Evolutionary conservation across 2,888 invertebrate genomes (phyloP).

Genomic region (Cenopis cana): DNA sequence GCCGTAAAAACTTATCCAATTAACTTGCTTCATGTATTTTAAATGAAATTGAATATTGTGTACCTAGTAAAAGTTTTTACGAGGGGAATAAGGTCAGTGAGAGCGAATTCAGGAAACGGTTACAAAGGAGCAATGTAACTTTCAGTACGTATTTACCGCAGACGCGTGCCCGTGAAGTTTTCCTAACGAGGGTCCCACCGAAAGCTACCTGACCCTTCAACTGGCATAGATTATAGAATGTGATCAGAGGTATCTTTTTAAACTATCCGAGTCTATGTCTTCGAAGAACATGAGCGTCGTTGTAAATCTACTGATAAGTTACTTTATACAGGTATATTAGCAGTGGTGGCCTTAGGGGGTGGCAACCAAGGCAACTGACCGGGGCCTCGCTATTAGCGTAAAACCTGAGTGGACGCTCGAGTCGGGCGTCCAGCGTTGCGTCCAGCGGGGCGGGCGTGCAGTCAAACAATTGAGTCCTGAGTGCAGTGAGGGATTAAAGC

Average conservation of each 20-base stretch:
- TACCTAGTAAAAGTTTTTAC: constrained; percentile 33
- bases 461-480: no score
- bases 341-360: no score
- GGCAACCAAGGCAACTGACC: no score
- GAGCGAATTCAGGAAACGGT: constrained; percentile 45
- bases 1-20: constrained; percentile 25
- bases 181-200: constrained; percentile 49
- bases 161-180: constrained; percentile 51
- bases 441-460: no score
- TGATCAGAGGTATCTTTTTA: constrained; percentile 12
- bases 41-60: constrained; percentile 35
- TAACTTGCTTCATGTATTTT: constrained; percentile 29
- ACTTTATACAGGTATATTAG: no score
- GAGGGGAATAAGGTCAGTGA: constrained; percentile 32
- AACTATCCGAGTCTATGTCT: background rate
- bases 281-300: background rate
- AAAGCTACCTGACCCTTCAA: constrained; percentile 46
- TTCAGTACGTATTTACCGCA: constrained; percentile 47
- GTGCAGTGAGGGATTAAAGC: no score
- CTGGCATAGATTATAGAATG: constrained; percentile 40
- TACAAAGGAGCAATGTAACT: constrained; percentile 53
- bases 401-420: no score
- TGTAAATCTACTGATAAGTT: background rate
- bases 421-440: no score
- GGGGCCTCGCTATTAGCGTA: no score